Percentiles rank a stretch among this genome's conserved stretches.
Conservation (phyloP, 2,113 vertebrate genomes). For the Apodemus speciosus region DNA sequence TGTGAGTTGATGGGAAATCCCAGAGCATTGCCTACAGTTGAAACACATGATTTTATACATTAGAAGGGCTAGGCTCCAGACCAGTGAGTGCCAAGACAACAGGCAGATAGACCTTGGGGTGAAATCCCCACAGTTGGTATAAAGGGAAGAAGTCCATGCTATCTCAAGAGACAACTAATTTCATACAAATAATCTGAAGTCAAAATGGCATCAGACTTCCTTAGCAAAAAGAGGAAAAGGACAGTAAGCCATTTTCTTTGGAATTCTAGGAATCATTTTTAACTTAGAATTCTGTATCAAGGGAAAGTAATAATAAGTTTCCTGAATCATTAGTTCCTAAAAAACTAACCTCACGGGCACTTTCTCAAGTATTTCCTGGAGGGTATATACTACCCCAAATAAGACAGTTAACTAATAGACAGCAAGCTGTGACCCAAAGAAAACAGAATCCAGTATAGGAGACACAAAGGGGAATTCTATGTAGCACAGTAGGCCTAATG, state of each 20-base stretch:
- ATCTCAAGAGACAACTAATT: neutral
- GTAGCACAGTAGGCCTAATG: neutral
- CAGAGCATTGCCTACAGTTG: neutral
- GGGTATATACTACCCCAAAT: neutral
- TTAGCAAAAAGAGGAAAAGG: neutral
- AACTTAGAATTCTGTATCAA: slow-evolving; percentile 21
- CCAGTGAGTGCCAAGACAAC: neutral
- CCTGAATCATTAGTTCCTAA: neutral
- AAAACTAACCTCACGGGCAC: neutral
- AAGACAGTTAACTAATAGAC: neutral
- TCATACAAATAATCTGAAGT: neutral
- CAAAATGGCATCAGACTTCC: neutral
- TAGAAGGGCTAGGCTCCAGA: neutral
- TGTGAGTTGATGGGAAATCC: neutral
- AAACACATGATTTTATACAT: neutral
- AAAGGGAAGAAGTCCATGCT: neutral
- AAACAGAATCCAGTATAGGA: neutral
- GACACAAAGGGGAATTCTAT: neutral
- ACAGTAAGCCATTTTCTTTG: neutral
- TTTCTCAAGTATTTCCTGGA: neutral
- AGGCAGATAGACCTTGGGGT: neutral
- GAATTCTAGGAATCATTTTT: slow-evolving; percentile 38
- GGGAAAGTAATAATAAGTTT: neutral
- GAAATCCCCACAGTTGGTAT: neutral
- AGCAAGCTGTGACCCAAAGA: neutral